Conservation (phyloP, 2,888 invertebrate genomes). For the Eupithecia subfuscata region DNA sequence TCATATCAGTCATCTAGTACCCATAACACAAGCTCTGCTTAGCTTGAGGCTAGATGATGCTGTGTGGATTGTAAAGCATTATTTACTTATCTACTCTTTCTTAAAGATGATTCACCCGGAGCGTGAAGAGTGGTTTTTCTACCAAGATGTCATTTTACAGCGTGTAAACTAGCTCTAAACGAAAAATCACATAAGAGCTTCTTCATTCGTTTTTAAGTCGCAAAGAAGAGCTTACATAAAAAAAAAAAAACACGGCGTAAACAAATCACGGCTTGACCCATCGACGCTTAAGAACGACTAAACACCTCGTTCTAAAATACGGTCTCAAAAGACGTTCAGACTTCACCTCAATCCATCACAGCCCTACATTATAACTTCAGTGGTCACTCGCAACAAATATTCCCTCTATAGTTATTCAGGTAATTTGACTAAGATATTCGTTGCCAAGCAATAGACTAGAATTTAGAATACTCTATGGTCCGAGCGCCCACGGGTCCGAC, state of each 20-base stretch:
- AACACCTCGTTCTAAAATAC: neutral
- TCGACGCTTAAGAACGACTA: neutral
- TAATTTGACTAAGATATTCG: slow-evolving; percentile 63
- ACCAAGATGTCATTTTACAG: no score
- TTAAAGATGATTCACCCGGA: no score
- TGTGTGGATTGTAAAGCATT: no score
- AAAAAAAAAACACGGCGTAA: neutral
- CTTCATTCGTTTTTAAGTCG: neutral
- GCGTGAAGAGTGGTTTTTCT: no score
- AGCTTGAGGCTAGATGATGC: no score
- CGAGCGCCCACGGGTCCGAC: slow-evolving; percentile 76
- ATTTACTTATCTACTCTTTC: no score
- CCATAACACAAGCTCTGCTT: no score
- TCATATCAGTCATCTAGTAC: no score
- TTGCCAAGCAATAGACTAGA: slow-evolving; percentile 72
- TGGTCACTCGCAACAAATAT: slow-evolving; percentile 26
- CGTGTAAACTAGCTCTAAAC: no score
- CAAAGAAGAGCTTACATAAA: no score
- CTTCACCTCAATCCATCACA: slow-evolving; percentile 51
- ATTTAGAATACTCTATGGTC: slow-evolving; percentile 70
- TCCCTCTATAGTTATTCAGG: slow-evolving; percentile 36
- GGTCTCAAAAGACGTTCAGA: neutral
- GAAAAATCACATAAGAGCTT: neutral
- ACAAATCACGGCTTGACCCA: neutral
- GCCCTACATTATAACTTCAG: slow-evolving; percentile 8